These are phyloP conservation scores for Molothrus aeneus DNA, from an alignment of 2,797 vertebrate species.

Conservation along the genomic window DNA sequence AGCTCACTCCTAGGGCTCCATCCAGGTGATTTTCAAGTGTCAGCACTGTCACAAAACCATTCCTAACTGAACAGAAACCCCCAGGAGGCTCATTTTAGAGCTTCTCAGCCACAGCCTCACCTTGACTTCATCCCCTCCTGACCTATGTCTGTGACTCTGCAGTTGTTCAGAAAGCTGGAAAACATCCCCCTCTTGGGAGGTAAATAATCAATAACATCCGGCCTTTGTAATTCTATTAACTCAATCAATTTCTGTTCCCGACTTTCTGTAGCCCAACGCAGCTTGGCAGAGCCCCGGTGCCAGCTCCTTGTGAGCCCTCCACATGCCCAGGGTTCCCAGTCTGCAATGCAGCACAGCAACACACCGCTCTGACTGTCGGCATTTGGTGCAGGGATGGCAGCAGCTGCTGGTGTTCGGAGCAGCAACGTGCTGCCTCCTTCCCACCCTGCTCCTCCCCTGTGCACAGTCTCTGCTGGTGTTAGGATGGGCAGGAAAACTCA, in stretches of 20 bases:
- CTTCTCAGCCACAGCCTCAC: neutral
- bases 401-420: neutral
- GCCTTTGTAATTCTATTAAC: neutral
- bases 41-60: neutral
- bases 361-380: neutral
- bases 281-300: neutral
- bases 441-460: neutral
- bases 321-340: neutral
- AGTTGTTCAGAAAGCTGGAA: neutral
- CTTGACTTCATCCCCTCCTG: neutral
- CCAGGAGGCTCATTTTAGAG: neutral
- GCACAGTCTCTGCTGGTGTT: neutral
- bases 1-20: neutral
- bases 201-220: neutral
- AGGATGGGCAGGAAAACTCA: neutral
- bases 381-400: conserved; percentile 36
- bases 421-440: neutral
- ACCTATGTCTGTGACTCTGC: neutral
- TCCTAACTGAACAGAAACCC: neutral
- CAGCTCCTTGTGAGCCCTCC: neutral
- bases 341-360: conserved; percentile 51
- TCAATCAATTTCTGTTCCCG: neutral
- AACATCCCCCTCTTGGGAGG: neutral
- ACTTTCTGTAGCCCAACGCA: rapidly evolving
- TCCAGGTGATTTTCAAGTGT: neutral